Evolutionary conservation across 2,888 invertebrate species (phyloP), one percentile per base, ranked within the genome.

Genomic region (Drosophila setosimentum): DNA sequence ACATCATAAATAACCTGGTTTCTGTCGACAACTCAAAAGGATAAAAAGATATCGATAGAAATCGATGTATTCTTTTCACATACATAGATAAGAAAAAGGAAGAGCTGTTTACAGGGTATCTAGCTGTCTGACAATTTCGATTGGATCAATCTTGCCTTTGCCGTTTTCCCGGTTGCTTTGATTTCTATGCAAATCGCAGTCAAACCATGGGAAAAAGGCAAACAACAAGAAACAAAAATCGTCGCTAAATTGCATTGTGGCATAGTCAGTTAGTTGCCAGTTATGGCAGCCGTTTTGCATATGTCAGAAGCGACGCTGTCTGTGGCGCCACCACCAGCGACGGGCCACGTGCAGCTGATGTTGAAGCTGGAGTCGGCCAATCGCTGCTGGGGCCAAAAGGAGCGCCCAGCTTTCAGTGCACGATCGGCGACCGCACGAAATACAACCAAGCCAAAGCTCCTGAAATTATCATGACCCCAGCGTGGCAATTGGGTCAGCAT

Each of bases 401-500:
- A 82, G 81, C 83, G 81, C 80, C 82, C 72, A 67, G 63, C 67
- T 62, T 68, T 68, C n/a, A n/a, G 51, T 57, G 55, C 62, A 80
- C 79, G 79, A 80, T 80, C 77, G 77, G 21, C 59, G 60, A 48
- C 30, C 37, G 80, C 83, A 87, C 89, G 88, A 87, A 81, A 57
- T 77, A 89, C 89, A 79, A 87, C 82, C 72, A 73, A 72, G 80
- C 70, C 75, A 82, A 71, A 84, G 88, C 88, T 88, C 87, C 87
- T 80, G 87, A 83, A 87, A 86, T 86, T 86, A 75, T 87, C 83
- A 79, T 86, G 87, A 86, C 85, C 85, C 87, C 83, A 54, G 73
- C 81, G 74, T 74, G 86, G 81, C 85, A 86, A 86, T 85, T 86
- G 85, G 85, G 85, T 87, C 87, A 76, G 85, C 88, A 85, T 88